Evolutionary conservation across 2,113 vertebrate species (phyloP).

Genomic region (Solenodon paradoxus): DNA sequence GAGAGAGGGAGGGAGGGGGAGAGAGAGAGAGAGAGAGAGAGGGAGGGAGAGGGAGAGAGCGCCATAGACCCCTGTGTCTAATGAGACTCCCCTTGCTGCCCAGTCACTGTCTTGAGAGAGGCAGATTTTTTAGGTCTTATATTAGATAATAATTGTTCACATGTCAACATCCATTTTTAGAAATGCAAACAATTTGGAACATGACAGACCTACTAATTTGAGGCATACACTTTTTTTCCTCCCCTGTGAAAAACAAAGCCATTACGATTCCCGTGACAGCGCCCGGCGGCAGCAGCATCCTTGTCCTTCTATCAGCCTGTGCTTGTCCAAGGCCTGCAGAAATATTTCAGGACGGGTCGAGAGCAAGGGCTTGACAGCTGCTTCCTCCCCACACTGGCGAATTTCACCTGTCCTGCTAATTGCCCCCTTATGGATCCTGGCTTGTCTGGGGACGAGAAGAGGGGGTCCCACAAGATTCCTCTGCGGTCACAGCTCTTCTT

Average conservation of each 20-base stretch:
- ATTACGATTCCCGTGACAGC: conserved; percentile 27
- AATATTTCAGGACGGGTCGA: not conserved
- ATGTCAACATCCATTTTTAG: conserved; percentile 63
- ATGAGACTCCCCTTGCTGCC: not conserved
- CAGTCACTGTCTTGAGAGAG: conserved; percentile 25
- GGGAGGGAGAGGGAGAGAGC: not conserved
- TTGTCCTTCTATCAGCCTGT: not conserved
- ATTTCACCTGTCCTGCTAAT: not conserved
- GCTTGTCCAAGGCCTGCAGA: not conserved
- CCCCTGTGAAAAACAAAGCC: conserved; percentile 60
- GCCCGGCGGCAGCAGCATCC: not conserved
- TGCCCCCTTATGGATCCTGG: not conserved
- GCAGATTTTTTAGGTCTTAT: conserved; percentile 43
- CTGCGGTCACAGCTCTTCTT: not conserved
- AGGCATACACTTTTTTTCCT: conserved; percentile 38
- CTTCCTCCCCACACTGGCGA: not conserved
- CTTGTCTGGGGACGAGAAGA: not conserved
- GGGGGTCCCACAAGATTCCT: not conserved
- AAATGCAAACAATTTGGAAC: conserved; percentile 53
- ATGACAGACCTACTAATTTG: conserved; percentile 66
- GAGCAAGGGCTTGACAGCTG: not conserved
- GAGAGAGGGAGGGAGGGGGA: too few species aligned
- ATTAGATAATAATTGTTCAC: conserved; percentile 54
- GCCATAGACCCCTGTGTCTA: not conserved
- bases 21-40: too few species aligned